phyloP scores from a whole-genome alignment of 1,140 invertebrate genomes.

The Triops longicaudatus region DNA sequence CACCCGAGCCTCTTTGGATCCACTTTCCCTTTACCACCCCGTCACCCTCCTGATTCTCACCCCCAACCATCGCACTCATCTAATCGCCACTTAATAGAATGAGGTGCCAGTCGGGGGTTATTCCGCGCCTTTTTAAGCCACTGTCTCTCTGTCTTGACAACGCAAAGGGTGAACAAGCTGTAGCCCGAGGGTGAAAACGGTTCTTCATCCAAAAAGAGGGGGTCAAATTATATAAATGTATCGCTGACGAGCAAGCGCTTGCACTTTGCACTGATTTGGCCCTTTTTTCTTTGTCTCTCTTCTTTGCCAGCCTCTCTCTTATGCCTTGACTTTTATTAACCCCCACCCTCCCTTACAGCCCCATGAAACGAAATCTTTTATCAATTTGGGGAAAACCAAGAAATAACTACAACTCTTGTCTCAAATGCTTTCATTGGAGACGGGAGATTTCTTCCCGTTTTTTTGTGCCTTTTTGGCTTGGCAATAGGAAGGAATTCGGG shows the following conservation, averaged over 20 bases:
- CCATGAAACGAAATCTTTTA: conserved; percentile 12
- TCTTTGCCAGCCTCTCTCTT: neutral
- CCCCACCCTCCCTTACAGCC: neutral
- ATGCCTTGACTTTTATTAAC: neutral
- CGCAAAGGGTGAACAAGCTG: no score
- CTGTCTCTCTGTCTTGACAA: neutral
- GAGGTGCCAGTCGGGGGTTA: neutral
- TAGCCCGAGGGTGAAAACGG: no score
- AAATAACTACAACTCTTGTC: neutral
- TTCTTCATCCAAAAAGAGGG: neutral
- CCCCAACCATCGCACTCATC: neutral
- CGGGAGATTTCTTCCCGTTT: neutral
- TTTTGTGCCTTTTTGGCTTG: neutral
- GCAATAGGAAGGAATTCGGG: neutral
- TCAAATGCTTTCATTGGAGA: neutral
- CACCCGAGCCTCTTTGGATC: no score
- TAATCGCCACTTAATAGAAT: conserved; percentile 15
- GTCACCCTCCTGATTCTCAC: neutral
- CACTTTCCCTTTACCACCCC: neutral
- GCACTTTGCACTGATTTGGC: neutral
- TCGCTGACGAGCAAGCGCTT: conserved; percentile 9
- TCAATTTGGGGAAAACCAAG: neutral
- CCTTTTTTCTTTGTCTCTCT: neutral
- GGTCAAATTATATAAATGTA: conserved; percentile 12
- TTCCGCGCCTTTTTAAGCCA: neutral